phyloP scores from a whole-genome alignment of 1,140 invertebrate species.

The Drosophila kurseongensis region DNA sequence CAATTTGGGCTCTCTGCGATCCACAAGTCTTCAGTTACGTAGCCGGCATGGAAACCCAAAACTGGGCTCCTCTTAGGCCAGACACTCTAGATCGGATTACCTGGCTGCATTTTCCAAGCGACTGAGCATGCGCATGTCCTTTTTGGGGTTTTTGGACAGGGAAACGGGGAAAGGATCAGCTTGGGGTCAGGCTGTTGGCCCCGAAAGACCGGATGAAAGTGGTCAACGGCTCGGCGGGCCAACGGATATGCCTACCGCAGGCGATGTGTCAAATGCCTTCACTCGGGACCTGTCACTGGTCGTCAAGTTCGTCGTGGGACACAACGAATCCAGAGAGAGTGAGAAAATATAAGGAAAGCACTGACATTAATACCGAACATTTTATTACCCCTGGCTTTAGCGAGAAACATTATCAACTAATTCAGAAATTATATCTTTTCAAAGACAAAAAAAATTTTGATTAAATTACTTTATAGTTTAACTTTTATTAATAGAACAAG shows the following conservation, averaged over 20 bases:
- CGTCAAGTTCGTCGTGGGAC: constrained; percentile 34
- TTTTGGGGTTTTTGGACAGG: constrained; percentile 43
- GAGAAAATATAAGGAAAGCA: constrained; percentile 1
- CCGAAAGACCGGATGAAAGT: constrained; percentile 74
- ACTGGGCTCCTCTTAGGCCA: constrained; percentile 39
- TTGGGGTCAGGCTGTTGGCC: constrained; percentile 63
- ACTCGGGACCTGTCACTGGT: constrained; percentile 39
- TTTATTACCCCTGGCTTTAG: background rate
- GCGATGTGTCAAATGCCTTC: constrained; percentile 58
- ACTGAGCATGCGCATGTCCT: constrained; percentile 75
- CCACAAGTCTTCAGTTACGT: constrained; percentile 57
- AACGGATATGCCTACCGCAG: constrained; percentile 78
- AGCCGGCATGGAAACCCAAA: constrained; percentile 49
- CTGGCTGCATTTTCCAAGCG: constrained; percentile 77
- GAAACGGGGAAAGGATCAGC: constrained; percentile 30
- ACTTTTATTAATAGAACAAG: no score
- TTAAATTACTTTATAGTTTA: no score
- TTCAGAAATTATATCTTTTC: background rate
- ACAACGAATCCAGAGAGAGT: background rate
- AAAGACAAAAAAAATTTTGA: no score
- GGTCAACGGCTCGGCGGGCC: constrained; percentile 53
- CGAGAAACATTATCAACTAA: background rate
- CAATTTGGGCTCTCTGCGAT: constrained; percentile 36
- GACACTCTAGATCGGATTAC: constrained; percentile 69
- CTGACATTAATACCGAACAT: constrained; percentile 1